phyloP scores from a whole-genome alignment of 2,797 vertebrate genomes.

The Coregonus ussuriensis region DNA sequence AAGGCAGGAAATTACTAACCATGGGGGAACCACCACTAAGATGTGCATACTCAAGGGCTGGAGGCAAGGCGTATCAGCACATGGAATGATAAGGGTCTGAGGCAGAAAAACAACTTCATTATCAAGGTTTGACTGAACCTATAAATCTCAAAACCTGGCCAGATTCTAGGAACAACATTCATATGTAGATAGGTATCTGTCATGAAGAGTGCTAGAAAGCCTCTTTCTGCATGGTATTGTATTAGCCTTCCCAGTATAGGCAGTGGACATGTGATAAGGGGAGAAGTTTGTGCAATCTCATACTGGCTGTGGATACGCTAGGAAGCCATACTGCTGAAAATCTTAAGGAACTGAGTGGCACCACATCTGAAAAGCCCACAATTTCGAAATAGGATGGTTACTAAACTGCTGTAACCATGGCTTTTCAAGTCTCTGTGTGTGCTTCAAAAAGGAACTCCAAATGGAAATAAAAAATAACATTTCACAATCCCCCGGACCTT shows the following conservation, averaged over 20 bases:
- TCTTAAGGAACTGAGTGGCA: constrained; percentile 62
- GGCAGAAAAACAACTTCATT: neutral
- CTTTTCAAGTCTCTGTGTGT: constrained; percentile 69
- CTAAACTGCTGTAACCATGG: constrained; percentile 72
- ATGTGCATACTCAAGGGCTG: constrained; percentile 23
- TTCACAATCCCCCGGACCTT: constrained; percentile 72
- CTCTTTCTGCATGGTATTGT: constrained; percentile 44
- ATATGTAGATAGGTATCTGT: constrained; percentile 40
- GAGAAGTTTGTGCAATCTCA: constrained; percentile 52
- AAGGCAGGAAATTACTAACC: constrained; percentile 48
- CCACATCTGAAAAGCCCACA: constrained; percentile 65
- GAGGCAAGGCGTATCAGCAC: constrained; percentile 27
- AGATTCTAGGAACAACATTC: constrained; percentile 13
- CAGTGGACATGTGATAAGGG: constrained; percentile 45
- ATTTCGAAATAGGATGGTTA: constrained; percentile 70
- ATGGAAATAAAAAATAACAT: constrained; percentile 69
- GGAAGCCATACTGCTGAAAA: constrained; percentile 44
- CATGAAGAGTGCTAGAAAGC: constrained; percentile 43
- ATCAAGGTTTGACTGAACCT: neutral
- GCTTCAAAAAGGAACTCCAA: constrained; percentile 47
- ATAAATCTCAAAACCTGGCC: neutral
- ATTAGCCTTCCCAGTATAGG: constrained; percentile 45
- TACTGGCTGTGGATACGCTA: constrained; percentile 30
- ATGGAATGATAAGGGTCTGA: constrained; percentile 36
- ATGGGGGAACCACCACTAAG: constrained; percentile 25